These are phyloP conservation scores for Aramus guarauna DNA, from an alignment of 2,113 vertebrate species.

Conservation along the genomic window DNA sequence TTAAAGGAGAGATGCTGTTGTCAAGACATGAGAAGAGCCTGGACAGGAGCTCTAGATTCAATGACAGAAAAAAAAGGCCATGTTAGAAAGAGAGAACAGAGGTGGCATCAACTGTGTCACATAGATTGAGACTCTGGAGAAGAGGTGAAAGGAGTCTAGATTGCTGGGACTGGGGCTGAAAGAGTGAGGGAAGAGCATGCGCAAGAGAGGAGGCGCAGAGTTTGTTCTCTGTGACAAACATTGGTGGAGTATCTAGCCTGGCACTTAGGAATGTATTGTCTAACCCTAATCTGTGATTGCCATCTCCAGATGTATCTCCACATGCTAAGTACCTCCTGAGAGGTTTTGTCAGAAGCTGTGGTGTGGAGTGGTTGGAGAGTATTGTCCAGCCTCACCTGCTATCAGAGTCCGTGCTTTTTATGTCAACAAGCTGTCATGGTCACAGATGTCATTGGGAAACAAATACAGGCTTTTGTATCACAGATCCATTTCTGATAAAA, in stretches of 20 bases:
- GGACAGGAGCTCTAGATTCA: background rate
- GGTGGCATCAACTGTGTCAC: background rate
- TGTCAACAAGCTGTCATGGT: background rate
- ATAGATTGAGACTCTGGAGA: background rate
- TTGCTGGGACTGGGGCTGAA: background rate
- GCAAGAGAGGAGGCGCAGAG: background rate
- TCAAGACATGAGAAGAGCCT: background rate
- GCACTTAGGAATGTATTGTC: background rate
- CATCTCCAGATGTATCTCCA: background rate
- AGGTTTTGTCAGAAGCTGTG: background rate
- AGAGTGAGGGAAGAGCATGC: rapidly evolving
- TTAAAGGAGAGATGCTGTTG: background rate
- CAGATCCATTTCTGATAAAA: background rate
- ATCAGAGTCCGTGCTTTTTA: background rate
- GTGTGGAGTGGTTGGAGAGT: background rate
- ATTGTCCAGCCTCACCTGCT: background rate
- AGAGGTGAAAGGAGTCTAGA: background rate
- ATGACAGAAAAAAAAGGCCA: background rate
- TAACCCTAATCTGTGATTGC: background rate
- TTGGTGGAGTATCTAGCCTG: background rate
- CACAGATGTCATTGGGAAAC: background rate
- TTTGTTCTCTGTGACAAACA: background rate
- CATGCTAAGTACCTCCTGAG: background rate
- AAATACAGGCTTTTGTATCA: background rate
- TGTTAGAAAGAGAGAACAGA: background rate